Conservation (phyloP, 2,888 invertebrate species). For the Opisthograptis luteolata region DNA sequence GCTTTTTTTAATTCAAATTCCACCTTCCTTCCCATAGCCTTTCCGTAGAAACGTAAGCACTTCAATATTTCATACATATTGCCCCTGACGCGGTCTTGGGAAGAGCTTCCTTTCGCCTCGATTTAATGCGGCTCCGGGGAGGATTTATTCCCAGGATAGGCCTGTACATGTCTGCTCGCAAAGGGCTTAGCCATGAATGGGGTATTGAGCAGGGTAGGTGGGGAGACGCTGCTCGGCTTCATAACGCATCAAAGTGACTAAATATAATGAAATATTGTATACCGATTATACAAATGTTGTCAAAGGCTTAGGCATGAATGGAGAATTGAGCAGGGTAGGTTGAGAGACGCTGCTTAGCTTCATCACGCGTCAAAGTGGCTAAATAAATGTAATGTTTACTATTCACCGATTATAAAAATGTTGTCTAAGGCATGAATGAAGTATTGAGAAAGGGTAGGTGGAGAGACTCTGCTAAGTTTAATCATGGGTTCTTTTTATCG, state of each 20-base stretch:
- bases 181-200: conserved; percentile 26
- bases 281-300: too few relatives aligned
- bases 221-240: not conserved
- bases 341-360: too few relatives aligned
- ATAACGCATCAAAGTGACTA: conserved; percentile 1
- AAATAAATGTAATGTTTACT: too few relatives aligned
- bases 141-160: conserved; percentile 28
- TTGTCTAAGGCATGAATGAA: too few relatives aligned
- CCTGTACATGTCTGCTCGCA: conserved; percentile 24
- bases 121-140: conserved; percentile 12
- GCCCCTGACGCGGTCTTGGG: conserved; percentile 2
- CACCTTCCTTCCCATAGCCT: conserved; percentile 5
- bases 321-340: too few relatives aligned
- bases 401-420: too few relatives aligned
- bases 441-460: too few relatives aligned
- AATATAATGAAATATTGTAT: too few relatives aligned
- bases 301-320: too few relatives aligned
- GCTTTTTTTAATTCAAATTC: conserved; percentile 7
- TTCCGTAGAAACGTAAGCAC: conserved; percentile 1
- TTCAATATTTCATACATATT: conserved; percentile 20
- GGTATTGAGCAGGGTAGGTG: conserved; percentile 16
- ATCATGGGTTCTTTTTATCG: too few relatives aligned
- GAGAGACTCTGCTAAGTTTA: too few relatives aligned
- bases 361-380: too few relatives aligned
- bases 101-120: conserved; percentile 9